Base-by-base conservation (phyloP, 2,113 vertebrate species). In the Peromyscus leucopus region DNA sequence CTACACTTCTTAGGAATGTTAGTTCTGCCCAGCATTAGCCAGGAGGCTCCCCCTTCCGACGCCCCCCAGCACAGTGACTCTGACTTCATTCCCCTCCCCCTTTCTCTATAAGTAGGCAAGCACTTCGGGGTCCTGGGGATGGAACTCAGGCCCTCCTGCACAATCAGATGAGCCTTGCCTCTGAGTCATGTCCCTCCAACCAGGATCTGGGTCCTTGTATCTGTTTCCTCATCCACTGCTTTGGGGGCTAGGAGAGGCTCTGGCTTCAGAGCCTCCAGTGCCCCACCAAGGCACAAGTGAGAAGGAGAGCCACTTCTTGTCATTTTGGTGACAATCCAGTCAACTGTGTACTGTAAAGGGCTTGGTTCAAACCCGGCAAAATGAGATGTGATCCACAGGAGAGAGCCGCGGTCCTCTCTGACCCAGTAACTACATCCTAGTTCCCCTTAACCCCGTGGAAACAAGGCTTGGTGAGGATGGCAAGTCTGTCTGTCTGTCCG, bases 341-440 rank as follows among this genome's bases (percentile, higher is more conserved):
- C 59, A 85, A 75, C 28, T 31, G 10, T 19, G 39, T 3, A n/a
- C 83, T 74, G 24, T 10, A 71, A 85, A 59, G 51, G 7, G 31
- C 48, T 83, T 74, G 74, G 55, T 91, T 89, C 42, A 7, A 61
- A 65, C 21, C 48, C 26, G 24, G 72, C 10, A 51, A 22, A 42
- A 48, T 69, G 48, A 26, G 36, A 46, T 36, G 46, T 11, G 4
- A 33, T 79, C 42, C 1, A 2, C 19, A 19, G 4, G 26, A 63
- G 75, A 39, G 0, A 48, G 69, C 4, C 31, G 15, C 1, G 2
- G 7, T 31, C 71, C 46, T n/a, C 36, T 55, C 86, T 69, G 21
- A 33, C 12, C 0, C 28, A 4, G 2, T 33, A 11, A 2, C 39
- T 9, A 3, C 28, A 31, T 4, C 19, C 79, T 7, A 15, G 16